Evolutionary conservation across 2,113 vertebrate genomes (phyloP), one percentile per base, ranked within the genome.

Genomic region (Meriones unguiculatus): DNA sequence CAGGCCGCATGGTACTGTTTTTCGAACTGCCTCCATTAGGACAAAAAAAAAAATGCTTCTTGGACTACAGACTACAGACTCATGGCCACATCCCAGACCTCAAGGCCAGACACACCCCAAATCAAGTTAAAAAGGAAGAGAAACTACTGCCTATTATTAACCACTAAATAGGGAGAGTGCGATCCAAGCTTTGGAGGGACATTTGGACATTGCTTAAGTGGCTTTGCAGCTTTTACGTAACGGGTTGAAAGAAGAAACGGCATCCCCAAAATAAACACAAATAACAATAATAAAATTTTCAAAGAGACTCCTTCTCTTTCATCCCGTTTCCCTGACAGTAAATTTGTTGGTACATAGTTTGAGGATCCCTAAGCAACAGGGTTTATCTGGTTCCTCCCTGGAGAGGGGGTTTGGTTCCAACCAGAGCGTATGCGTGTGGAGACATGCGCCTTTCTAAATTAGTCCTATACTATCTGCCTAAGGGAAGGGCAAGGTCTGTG

Each of bases 81-180:
- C 38, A 15, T 76, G 78, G 89, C 78, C 54, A 32, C 41, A 77
- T 46, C 62, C 57, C 52, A 96, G 78, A 88, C 96, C 95, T 96
- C 94, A 92, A 88, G 92, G 46, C 89, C 77, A 90, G 95, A 65
- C 94, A 96, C 30, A 14, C 84, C 95, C 96, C 91, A 87, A 90
- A 95, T 62, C 94, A 95, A 89, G 94, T 97, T 32, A 95, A 85
- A 95, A 75, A 95, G 92, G 87, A 87, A 94, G 69, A 85, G 67
- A 97, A 97, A 96, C 77, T 87, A 76, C 89, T 85, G 94, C 86
- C 94, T 87, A 81, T 96, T 93, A 97, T 97, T 94, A 95, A 93
- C 89, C 94, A 85, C 95, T 94, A 96, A 96, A 87, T 64, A 94
- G 41, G 59, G 85, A 69, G 89, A 0, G 2, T 18, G 73, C 10